phyloP scores from a whole-genome alignment of 2,113 vertebrate species.

The Acrocephalus arundinaceus region DNA sequence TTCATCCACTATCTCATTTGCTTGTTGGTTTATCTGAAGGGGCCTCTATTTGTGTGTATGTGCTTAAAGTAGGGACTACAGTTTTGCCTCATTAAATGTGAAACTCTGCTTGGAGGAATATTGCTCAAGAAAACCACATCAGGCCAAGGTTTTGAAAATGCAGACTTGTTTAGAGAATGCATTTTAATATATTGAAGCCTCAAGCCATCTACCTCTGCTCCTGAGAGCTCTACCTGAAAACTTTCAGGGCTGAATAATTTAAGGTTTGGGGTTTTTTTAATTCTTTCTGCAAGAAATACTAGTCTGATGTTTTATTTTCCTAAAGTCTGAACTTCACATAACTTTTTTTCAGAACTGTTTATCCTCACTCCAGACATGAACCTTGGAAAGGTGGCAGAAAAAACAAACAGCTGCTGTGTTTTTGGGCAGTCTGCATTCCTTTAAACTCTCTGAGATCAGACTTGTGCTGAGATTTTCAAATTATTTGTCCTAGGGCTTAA shows the following conservation, averaged over 20 bases:
- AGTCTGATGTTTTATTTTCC: slow-evolving; percentile 75
- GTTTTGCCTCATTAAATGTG: slow-evolving; percentile 18
- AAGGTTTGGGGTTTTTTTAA: not conserved
- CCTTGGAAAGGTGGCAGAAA: slow-evolving; percentile 79
- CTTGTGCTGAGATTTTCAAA: slow-evolving; percentile 70
- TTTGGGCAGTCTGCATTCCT: slow-evolving; percentile 78
- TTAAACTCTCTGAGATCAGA: slow-evolving; percentile 70
- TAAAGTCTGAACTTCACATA: slow-evolving; percentile 69
- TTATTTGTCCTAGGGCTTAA: slow-evolving; percentile 70
- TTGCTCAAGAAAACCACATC: slow-evolving; percentile 58
- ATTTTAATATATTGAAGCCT: slow-evolving; percentile 45
- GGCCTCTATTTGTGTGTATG: not conserved
- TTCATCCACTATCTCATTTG: not conserved
- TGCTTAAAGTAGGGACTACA: not conserved
- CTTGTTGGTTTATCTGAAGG: not conserved
- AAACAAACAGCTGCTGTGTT: slow-evolving; percentile 76
- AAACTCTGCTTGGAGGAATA: slow-evolving; percentile 36
- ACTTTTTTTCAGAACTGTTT: slow-evolving; percentile 68
- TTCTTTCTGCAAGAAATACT: slow-evolving; percentile 52
- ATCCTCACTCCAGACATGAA: slow-evolving; percentile 77
- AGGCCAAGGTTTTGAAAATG: slow-evolving; percentile 32
- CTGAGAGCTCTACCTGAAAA: slow-evolving; percentile 59
- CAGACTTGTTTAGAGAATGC: slow-evolving; percentile 30
- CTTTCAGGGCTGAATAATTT: slow-evolving; percentile 58
- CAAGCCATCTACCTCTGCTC: slow-evolving; percentile 31